Conservation (phyloP, 2,113 vertebrate genomes). For the Heterocephalus glaber region DNA sequence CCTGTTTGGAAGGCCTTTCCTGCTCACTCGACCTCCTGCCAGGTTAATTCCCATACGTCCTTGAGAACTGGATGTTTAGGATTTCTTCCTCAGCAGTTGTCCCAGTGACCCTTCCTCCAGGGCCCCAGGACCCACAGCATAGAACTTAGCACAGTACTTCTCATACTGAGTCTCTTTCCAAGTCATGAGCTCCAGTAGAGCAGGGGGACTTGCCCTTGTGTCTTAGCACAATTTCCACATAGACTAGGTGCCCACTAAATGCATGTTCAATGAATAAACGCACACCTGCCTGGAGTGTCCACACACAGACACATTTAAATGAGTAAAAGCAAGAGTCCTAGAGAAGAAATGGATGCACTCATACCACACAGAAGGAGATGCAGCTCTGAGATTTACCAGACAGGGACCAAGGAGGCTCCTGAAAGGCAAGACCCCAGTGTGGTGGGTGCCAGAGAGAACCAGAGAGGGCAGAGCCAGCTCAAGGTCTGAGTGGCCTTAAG, state of each 20-base stretch:
- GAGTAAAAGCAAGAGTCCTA: neutral
- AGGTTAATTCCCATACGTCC: neutral
- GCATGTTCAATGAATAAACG: neutral
- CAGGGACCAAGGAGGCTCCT: no score
- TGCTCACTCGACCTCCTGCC: neutral
- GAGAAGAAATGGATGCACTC: neutral
- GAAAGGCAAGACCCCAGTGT: neutral
- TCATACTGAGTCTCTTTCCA: neutral
- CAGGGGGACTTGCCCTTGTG: neutral
- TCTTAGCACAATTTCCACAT: neutral
- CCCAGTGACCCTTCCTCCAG: neutral
- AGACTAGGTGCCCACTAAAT: neutral
- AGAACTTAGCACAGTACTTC: neutral
- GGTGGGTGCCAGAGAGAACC: neutral
- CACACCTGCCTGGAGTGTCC: neutral
- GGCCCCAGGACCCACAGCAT: neutral
- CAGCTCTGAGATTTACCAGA: rapidly evolving
- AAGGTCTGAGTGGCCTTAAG: neutral
- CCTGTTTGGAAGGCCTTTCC: neutral
- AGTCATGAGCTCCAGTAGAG: neutral
- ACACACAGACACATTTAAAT: neutral
- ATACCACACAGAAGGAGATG: neutral
- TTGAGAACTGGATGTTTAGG: neutral
- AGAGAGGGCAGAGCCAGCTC: neutral
- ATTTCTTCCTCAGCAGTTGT: neutral